Base-by-base conservation (phyloP, 2,888 invertebrate species). In the Heliconius sara region DNA sequence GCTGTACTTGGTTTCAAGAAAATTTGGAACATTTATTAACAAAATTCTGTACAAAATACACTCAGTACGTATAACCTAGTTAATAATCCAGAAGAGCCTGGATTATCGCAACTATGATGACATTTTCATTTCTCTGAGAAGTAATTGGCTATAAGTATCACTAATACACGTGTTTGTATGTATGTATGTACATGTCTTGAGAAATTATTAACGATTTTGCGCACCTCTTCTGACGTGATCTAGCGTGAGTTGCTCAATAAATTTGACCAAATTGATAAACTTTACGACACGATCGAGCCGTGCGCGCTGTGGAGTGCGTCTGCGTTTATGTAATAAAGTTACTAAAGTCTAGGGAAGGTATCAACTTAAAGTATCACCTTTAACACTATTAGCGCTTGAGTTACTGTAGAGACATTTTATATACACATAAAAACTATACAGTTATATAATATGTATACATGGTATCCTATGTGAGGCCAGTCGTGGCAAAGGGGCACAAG, bases 261-360 rank as follows among this genome's bases (percentile, higher is more conserved):
- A 89, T 83, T 87, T 87, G 83, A 87, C 88, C 88, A 89, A 89
- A 88, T 87, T 87, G 83, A 87, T 87, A 85, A 87, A 84, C 81
- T 89, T 90, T 90, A 90, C 87, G 87, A 87, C 85, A 86, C 77
- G 76, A 82, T 83, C 83, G 83, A 76, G 43, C 79, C 63, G 77
- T 52, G 52, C 78, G 43, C 76, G 74, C 71, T 52, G 65, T 16
- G 65, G 43, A 79, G 75, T 47, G 47, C 47, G 47, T 47, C 47
- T 77, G 47, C 66, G 72, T 77, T 79, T 63, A 76, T 76, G 72
- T 76, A 78, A 81, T 80, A 75, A 80, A 57, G 80, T 79, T 83
- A 80, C 81, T 83, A 79, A 80, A 80, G 81, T 87, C 85, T 84
- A 82, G 82, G 86, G 86, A 87, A 84, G 25, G 63, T 79, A 81